These are phyloP conservation scores for Octonoba sinensis DNA, from an alignment of 2,888 invertebrate genomes.

Conservation along the genomic window DNA sequence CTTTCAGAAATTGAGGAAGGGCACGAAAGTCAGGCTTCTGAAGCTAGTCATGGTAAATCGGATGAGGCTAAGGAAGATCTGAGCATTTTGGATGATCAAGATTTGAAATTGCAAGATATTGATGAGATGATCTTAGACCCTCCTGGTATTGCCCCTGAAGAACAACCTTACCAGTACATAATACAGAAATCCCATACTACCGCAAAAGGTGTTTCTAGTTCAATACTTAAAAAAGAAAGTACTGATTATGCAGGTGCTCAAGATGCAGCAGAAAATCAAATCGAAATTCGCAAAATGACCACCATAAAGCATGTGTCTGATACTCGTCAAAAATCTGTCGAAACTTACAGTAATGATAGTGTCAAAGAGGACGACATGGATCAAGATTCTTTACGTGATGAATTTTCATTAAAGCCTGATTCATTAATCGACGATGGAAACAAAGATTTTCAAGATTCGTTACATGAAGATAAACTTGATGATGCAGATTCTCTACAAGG, in stretches of 20 bases:
- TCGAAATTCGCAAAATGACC: background rate
- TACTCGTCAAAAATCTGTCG: conserved; percentile 9
- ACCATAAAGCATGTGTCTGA: background rate
- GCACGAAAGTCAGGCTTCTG: conserved; percentile 73
- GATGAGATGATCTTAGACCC: conserved; percentile 79
- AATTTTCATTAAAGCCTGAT: conserved; percentile 57
- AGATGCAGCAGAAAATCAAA: background rate
- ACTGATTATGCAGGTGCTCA: background rate
- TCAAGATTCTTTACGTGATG: conserved; percentile 60
- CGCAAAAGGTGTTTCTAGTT: no score
- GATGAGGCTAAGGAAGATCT: conserved; percentile 63
- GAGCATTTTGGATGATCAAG: conserved; percentile 76
- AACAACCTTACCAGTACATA: conserved; percentile 34
- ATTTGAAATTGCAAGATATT: conserved; percentile 78
- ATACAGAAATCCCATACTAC: conserved; percentile 14
- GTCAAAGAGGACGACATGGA: conserved; percentile 41
- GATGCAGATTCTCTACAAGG: conserved; percentile 57
- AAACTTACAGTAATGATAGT: background rate
- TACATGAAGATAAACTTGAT: conserved; percentile 55
- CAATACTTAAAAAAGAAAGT: conserved; percentile 3
- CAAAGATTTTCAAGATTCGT: conserved; percentile 53
- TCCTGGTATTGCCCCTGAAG: conserved; percentile 76
- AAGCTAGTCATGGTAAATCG: conserved; percentile 77
- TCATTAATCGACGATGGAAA: conserved; percentile 46
- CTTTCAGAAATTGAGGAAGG: conserved; percentile 74